Percentiles rank a stretch among this genome's conserved stretches.
Conservation (phyloP, 2,113 vertebrate genomes). For the Sylvia atricapilla region DNA sequence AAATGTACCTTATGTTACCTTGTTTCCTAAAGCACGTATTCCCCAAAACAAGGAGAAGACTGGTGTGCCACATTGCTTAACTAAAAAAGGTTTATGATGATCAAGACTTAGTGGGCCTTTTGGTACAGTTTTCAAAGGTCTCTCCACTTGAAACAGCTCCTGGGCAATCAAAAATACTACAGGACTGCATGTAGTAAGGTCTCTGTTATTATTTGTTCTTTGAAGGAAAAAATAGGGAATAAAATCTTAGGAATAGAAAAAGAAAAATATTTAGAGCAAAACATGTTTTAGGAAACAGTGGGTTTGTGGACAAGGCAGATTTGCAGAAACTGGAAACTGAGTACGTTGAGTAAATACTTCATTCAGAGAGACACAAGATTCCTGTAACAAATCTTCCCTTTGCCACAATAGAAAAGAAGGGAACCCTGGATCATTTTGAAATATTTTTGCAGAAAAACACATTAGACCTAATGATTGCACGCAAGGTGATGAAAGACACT, state of each 20-base stretch:
- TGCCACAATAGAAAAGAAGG: conserved; percentile 10
- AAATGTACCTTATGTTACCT: background rate
- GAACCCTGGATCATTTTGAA: conserved; percentile 56
- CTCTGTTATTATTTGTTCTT: background rate
- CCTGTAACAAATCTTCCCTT: conserved; percentile 57
- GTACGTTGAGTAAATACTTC: background rate
- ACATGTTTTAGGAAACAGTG: background rate
- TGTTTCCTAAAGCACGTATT: background rate
- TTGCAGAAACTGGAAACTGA: background rate
- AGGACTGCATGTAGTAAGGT: background rate
- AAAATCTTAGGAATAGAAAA: background rate
- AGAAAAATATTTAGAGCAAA: background rate
- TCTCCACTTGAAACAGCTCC: background rate
- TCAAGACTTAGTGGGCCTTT: background rate
- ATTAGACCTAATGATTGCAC: conserved; percentile 61
- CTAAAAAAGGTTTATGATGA: background rate
- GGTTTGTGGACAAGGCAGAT: background rate
- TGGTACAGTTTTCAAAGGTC: background rate
- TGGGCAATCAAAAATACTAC: background rate
- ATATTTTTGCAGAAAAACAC: conserved; percentile 61
- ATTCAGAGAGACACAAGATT: conserved; percentile 20
- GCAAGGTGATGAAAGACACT: conserved; percentile 51
- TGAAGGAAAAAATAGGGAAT: background rate
- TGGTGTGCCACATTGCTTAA: background rate
- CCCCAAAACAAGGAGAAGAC: background rate